Evolutionary conservation across 2,113 vertebrate species (phyloP).

Genomic region (Podiceps cristatus): DNA sequence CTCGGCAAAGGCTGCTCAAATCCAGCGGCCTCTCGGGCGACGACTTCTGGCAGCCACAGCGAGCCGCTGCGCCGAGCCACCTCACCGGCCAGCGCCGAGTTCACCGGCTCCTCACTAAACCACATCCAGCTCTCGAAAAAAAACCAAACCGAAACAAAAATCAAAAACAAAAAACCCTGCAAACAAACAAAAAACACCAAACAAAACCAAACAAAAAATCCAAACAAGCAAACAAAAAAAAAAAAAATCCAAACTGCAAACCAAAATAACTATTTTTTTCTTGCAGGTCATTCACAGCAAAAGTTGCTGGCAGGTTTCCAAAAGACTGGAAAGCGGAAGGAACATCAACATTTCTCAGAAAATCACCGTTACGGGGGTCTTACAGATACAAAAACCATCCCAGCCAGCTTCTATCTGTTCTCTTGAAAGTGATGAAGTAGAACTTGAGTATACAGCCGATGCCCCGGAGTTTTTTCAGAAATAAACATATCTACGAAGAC

Average conservation of each 20-base stretch:
- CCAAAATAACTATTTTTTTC: no score
- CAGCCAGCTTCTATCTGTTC: background rate
- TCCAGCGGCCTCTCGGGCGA: rapidly evolving
- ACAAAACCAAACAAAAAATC: no score
- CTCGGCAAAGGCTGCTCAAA: background rate
- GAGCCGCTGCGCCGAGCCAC: background rate
- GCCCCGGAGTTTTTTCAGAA: background rate
- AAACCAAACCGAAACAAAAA: no score
- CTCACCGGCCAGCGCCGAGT: rapidly evolving
- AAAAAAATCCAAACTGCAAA: no score
- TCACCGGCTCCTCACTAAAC: background rate
- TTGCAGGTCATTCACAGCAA: no score
- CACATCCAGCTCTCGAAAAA: background rate
- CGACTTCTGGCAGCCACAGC: background rate
- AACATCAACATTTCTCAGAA: rapidly evolving
- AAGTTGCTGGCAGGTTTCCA: background rate
- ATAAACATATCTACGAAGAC: background rate
- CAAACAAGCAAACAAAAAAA: no score
- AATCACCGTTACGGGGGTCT: background rate
- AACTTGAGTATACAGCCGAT: rapidly evolving
- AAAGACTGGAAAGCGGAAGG: rapidly evolving
- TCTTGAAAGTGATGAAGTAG: rapidly evolving
- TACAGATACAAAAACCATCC: background rate
- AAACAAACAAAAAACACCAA: no score
- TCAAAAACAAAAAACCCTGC: no score